Conservation (phyloP, 2,113 vertebrate genomes). For the Gadus macrocephalus region DNA sequence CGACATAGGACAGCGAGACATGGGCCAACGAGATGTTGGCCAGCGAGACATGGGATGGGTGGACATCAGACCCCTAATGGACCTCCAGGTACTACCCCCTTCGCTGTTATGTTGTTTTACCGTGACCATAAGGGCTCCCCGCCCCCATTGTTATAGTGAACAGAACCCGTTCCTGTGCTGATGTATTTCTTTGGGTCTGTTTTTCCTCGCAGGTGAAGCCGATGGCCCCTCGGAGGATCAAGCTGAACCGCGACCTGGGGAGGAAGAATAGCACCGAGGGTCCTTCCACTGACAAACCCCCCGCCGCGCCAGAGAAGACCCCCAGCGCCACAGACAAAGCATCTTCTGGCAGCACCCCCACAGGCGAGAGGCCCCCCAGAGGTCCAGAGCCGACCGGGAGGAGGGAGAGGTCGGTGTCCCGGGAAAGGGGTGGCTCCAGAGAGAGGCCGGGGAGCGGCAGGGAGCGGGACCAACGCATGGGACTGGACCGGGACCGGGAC, state of each 20-base stretch:
- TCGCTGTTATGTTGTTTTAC: too few relatives aligned
- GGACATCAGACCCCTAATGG: constrained; percentile 62
- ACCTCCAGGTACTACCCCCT: constrained; percentile 48
- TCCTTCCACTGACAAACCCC: constrained; percentile 18
- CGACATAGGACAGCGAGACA: too few relatives aligned
- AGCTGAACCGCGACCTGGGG: constrained; percentile 61
- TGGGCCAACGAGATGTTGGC: too few relatives aligned
- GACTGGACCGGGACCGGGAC: constrained; percentile 42
- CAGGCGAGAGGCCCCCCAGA: constrained; percentile 38
- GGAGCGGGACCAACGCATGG: constrained; percentile 27
- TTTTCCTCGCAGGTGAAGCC: constrained; percentile 49
- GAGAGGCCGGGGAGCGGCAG: constrained; percentile 45
- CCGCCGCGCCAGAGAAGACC: constrained; percentile 36
- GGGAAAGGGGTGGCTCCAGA: constrained; percentile 41
- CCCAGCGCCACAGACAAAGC: constrained; percentile 43
- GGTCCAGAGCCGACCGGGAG: constrained; percentile 24
- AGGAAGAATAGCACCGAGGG: constrained; percentile 52
- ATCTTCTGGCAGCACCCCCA: constrained; percentile 3
- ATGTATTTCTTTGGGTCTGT: neutral
- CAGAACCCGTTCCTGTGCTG: neutral
- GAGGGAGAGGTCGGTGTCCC: constrained; percentile 41
- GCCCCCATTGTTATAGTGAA: too few relatives aligned
- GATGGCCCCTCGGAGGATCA: constrained; percentile 53
- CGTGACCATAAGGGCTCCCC: too few relatives aligned
- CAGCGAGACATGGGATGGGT: constrained; percentile 45